These are phyloP conservation scores for Nephrocerus scutellatus DNA, from an alignment of 2,888 invertebrate species.

Conservation along the genomic window DNA sequence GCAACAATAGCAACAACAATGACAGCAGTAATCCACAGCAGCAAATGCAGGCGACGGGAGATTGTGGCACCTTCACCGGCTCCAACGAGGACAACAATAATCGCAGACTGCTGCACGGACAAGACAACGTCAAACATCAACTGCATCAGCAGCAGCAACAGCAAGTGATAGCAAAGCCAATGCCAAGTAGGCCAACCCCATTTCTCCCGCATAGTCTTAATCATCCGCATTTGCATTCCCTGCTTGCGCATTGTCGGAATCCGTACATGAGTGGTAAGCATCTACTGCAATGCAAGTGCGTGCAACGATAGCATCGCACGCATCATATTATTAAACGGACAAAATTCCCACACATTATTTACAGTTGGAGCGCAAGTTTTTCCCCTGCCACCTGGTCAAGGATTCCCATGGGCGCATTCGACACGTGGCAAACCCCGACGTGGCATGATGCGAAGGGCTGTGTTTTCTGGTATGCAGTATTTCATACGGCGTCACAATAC, in stretches of 20 bases:
- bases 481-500: too few relatives aligned
- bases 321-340: constrained; percentile 8
- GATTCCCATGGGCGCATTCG: constrained; percentile 86
- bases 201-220: constrained; percentile 64
- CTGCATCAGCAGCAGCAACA: constrained; percentile 19
- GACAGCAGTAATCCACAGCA: constrained; percentile 13
- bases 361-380: constrained; percentile 56
- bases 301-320: constrained; percentile 10
- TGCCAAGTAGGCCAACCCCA: constrained; percentile 66
- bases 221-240: constrained; percentile 73
- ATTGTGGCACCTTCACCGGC: constrained; percentile 17
- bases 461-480: constrained; percentile 74
- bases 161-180: constrained; percentile 69
- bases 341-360: constrained; percentile 31
- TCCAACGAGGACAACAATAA: constrained; percentile 39
- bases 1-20: constrained; percentile 19
- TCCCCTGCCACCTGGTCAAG: constrained; percentile 54
- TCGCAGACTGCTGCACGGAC: constrained; percentile 35
- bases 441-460: constrained; percentile 95
- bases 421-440: constrained; percentile 87
- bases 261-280: constrained; percentile 66
- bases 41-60: too few relatives aligned
- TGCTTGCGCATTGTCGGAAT: constrained; percentile 74
- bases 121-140: constrained; percentile 21
- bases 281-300: constrained; percentile 29